Evolutionary conservation across 2,797 vertebrate genomes (phyloP).

Genomic region (Poeciliopsis gracilis): DNA sequence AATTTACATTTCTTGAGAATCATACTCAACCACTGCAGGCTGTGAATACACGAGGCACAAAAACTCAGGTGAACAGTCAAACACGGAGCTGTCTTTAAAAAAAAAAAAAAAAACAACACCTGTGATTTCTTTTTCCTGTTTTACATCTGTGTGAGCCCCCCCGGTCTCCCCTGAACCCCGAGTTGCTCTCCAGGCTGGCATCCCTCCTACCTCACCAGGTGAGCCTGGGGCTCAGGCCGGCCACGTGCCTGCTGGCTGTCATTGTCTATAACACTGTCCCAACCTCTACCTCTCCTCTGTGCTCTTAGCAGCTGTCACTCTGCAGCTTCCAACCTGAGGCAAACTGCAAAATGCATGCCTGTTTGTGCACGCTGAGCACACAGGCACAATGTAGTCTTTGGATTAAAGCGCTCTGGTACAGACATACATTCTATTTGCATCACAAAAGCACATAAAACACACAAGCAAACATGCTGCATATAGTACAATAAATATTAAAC

Average conservation of each 20-base stretch:
- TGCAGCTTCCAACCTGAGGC: conserved; percentile 58
- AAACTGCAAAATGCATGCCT: conserved; percentile 39
- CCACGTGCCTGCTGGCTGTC: conserved; percentile 69
- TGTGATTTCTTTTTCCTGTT: conserved; percentile 40
- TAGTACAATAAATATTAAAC: conserved; percentile 28
- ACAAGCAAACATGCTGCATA: conserved; percentile 1
- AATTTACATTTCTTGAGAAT: conserved; percentile 12
- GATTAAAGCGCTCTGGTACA: conserved; percentile 34
- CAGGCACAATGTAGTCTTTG: conserved; percentile 26
- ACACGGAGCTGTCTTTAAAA: not conserved
- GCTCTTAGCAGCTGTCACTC: conserved; percentile 64
- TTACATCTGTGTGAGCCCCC: conserved; percentile 45
- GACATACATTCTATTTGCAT: conserved; percentile 33
- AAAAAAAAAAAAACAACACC: not conserved
- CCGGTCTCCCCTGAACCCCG: conserved; percentile 29
- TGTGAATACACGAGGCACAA: conserved; percentile 34
- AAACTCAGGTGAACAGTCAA: conserved; percentile 8
- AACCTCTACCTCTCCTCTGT: conserved; percentile 51
- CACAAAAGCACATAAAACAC: conserved; percentile 23
- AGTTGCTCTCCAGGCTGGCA: conserved; percentile 46
- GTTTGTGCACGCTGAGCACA: conserved; percentile 30
- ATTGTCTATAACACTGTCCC: conserved; percentile 57
- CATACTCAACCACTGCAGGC: conserved; percentile 3
- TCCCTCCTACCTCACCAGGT: conserved; percentile 55
- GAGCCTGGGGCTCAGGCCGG: conserved; percentile 60